Conservation (phyloP, 2,888 invertebrate species). For the Alitta virens region DNA sequence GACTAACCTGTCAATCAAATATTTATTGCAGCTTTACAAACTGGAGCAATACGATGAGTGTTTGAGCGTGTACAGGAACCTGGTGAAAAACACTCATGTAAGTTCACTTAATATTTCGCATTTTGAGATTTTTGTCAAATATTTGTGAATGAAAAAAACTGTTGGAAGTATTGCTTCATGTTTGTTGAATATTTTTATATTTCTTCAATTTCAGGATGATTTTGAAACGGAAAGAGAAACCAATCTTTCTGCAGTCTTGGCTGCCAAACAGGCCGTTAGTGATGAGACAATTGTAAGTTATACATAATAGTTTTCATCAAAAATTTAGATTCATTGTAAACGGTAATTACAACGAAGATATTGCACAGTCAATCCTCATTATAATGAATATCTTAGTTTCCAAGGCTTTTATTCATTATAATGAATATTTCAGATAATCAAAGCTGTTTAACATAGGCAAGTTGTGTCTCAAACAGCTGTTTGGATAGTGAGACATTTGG, state of each 20-base stretch:
- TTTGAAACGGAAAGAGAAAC: slow-evolving; percentile 94
- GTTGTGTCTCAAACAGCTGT: no score
- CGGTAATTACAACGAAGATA: no score
- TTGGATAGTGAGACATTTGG: no score
- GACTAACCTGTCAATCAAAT: no score
- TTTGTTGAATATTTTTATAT: neutral
- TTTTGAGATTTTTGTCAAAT: no score
- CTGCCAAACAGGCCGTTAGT: slow-evolving; percentile 69
- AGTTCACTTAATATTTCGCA: no score
- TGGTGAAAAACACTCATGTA: slow-evolving; percentile 73
- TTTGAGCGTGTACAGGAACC: slow-evolving; percentile 78
- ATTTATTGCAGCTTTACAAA: slow-evolving; percentile 57
- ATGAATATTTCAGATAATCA: no score
- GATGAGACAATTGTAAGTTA: slow-evolving; percentile 41
- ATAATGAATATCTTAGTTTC: no score
- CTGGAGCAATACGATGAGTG: slow-evolving; percentile 74
- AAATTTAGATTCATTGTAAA: neutral
- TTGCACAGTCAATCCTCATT: no score
- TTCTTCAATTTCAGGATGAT: slow-evolving; percentile 67
- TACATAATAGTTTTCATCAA: neutral
- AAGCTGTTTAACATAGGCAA: no score
- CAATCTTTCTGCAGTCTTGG: slow-evolving; percentile 88
- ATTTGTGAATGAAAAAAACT: slow-evolving; percentile 80
- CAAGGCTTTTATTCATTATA: no score
- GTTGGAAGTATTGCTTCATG: slow-evolving; percentile 34